Percentiles rank a stretch among this genome's conserved stretches.
phyloP scores from a whole-genome alignment of 37 sponge, comb jelly and placozoan species.

The Hormiphora californensis region DNA sequence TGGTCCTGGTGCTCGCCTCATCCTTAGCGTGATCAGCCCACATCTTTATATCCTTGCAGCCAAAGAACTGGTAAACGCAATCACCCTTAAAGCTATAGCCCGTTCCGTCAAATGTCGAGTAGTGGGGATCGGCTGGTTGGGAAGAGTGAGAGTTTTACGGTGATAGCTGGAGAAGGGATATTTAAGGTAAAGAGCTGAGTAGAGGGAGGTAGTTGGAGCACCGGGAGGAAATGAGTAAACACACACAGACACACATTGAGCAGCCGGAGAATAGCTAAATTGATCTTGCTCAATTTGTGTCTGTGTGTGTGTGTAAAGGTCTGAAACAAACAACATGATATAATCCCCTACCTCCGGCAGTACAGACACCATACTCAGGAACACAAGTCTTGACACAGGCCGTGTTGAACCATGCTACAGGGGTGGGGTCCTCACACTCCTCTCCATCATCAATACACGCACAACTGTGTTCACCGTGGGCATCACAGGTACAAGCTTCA shows the following conservation, averaged over 20 bases:
- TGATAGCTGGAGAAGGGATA: no score
- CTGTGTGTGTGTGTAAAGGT: no score
- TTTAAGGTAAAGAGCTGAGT: no score
- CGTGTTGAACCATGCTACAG: not conserved
- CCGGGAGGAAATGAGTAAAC: no score
- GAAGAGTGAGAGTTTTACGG: no score
- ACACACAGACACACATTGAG: no score
- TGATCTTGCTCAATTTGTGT: no score
- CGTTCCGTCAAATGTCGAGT: slow-evolving; percentile 5
- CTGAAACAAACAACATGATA: no score
- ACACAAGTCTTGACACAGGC: not conserved
- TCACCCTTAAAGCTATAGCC: not conserved
- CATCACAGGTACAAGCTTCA: not conserved
- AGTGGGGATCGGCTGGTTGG: not conserved
- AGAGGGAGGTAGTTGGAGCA: no score
- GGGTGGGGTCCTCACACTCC: slow-evolving; percentile 6
- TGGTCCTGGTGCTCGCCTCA: not conserved
- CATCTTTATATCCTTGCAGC: not conserved
- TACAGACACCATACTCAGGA: not conserved
- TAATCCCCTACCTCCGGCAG: not conserved
- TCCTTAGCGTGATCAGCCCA: slow-evolving; percentile 2
- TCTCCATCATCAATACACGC: not conserved
- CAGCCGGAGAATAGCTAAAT: no score
- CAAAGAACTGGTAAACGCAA: slow-evolving; percentile 4
- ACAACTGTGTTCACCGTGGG: not conserved